A percentile compares a stretch with the other conserved stretches of the same genome.
Conservation (phyloP, 2,113 vertebrate genomes). For the Sakesphorus luctuosus region DNA sequence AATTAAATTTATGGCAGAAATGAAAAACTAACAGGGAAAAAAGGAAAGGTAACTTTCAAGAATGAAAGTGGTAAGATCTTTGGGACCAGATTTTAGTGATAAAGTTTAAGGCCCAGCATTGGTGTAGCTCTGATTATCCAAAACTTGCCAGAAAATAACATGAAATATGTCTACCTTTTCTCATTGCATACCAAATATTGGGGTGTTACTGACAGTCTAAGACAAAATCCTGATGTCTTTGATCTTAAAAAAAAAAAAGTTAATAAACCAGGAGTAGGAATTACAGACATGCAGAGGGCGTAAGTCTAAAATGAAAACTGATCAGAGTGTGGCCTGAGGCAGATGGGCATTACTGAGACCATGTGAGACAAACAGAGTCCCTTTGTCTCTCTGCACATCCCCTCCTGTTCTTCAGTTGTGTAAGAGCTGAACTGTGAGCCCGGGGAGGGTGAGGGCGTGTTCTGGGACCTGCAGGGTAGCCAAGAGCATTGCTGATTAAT, state of each 20-base stretch:
- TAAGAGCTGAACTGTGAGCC: not conserved
- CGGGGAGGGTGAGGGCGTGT: not conserved
- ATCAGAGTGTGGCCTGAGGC: not conserved
- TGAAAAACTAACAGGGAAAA: not conserved
- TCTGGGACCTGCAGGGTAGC: not conserved
- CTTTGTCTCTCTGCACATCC: not conserved
- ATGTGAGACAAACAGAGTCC: not conserved
- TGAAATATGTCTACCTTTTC: not conserved
- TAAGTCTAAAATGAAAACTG: not conserved
- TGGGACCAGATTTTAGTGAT: not conserved
- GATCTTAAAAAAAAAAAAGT: not conserved
- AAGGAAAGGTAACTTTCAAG: not conserved
- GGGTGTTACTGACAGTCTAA: not conserved
- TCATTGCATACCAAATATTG: not conserved
- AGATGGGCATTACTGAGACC: not conserved
- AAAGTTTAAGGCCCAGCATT: not conserved
- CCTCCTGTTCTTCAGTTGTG: not conserved
- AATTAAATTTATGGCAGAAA: not conserved
- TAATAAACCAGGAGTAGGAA: not conserved
- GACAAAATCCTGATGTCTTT: not conserved
- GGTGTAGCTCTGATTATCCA: not conserved
- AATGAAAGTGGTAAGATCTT: not conserved
- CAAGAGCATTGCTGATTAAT: conserved; percentile 1
- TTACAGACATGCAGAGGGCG: not conserved
- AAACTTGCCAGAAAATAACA: not conserved